A percentile compares a stretch with the other conserved stretches of the same genome.
These are phyloP conservation scores for Athripsodes cinereus DNA, from an alignment of 2,888 invertebrate species.

Conservation along the genomic window DNA sequence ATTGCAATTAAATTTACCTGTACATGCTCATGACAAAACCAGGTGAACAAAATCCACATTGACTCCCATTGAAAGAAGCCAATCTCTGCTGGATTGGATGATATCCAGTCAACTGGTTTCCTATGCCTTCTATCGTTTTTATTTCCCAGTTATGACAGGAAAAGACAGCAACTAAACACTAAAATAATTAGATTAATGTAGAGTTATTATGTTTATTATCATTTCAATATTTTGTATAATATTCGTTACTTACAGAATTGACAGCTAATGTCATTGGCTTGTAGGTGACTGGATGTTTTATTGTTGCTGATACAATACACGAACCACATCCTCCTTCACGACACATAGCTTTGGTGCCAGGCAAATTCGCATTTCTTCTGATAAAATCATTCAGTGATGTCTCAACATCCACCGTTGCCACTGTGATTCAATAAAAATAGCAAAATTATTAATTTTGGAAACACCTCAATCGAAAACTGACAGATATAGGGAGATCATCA, in stretches of 20 bases:
- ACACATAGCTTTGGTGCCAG: slow-evolving; percentile 68
- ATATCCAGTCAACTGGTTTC: slow-evolving; percentile 57
- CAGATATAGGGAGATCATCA: too few relatives aligned
- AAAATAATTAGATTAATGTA: slow-evolving; percentile 26
- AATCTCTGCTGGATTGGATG: slow-evolving; percentile 62
- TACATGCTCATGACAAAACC: slow-evolving; percentile 76
- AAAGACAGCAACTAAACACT: slow-evolving; percentile 60
- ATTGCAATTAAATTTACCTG: slow-evolving; percentile 40
- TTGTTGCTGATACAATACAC: slow-evolving; percentile 52
- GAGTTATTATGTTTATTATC: neutral
- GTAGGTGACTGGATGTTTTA: slow-evolving; percentile 40
- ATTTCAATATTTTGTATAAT: neutral
- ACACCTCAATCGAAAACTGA: too few relatives aligned
- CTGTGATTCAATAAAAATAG: slow-evolving; percentile 10
- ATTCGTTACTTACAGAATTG: slow-evolving; percentile 50
- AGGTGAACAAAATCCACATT: slow-evolving; percentile 71
- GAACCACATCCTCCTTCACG: slow-evolving; percentile 68
- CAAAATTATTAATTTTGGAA: too few relatives aligned
- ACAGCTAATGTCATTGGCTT: slow-evolving; percentile 47
- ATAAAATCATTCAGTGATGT: slow-evolving; percentile 60
- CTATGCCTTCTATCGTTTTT: slow-evolving; percentile 67
- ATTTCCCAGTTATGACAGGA: slow-evolving; percentile 63
- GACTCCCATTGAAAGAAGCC: slow-evolving; percentile 62
- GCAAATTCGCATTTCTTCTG: slow-evolving; percentile 52
- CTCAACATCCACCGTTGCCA: slow-evolving; percentile 38